Conservation (phyloP, 2,113 vertebrate genomes). For the Pristiophorus japonicus region DNA sequence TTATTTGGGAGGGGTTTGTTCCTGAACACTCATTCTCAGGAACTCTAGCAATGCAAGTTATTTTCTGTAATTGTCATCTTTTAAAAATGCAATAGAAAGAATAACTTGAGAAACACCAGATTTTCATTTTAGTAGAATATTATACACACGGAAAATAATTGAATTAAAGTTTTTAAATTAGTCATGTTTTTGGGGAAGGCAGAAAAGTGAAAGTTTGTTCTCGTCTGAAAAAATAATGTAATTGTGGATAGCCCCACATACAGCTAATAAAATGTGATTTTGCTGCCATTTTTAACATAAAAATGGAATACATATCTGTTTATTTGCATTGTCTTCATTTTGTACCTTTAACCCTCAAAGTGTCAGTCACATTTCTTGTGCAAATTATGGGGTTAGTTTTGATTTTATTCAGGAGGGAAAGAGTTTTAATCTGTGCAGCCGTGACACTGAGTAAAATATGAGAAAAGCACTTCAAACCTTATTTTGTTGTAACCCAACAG, state of each 20-base stretch:
- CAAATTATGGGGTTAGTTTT: not conserved
- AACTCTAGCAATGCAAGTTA: not conserved
- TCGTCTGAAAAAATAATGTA: not conserved
- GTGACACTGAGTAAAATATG: not conserved
- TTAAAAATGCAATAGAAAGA: not conserved
- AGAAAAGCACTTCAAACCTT: not conserved
- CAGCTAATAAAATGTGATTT: not conserved
- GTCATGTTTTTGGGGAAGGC: not conserved
- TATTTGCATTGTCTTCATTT: not conserved
- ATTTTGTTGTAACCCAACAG: not conserved
- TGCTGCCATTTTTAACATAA: not conserved
- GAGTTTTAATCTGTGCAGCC: not conserved
- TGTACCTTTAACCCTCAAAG: not conserved
- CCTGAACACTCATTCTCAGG: too few relatives aligned
- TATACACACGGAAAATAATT: not conserved
- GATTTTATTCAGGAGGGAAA: not conserved
- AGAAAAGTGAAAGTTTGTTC: not conserved
- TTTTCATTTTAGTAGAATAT: not conserved
- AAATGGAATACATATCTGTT: not conserved
- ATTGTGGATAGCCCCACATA: not conserved
- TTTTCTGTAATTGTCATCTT: not conserved
- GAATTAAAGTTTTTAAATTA: not conserved
- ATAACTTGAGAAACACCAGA: not conserved
- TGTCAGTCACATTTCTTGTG: not conserved
- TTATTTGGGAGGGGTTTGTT: not conserved